Evolutionary conservation across 2,113 vertebrate species (phyloP).

Genomic region (Ictidomys tridecemlineatus): DNA sequence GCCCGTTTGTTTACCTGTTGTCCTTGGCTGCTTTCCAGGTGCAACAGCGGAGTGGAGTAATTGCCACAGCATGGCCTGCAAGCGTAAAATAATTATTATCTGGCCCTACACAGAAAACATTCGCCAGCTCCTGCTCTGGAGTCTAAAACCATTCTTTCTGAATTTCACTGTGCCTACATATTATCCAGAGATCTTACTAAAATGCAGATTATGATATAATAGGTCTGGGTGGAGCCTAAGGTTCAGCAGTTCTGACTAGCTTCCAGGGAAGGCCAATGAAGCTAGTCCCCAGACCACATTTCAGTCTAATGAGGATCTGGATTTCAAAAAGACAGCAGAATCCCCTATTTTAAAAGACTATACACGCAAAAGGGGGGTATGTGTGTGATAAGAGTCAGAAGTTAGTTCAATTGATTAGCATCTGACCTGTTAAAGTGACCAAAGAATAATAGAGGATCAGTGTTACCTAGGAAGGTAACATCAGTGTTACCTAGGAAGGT

Average conservation of each 20-base stretch:
- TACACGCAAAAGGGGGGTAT: no score
- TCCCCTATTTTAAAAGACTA: background rate
- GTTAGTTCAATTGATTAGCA: background rate
- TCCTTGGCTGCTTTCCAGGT: background rate
- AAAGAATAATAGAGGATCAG: background rate
- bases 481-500: background rate
- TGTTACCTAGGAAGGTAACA: background rate
- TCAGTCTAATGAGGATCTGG: background rate
- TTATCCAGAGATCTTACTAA: slow-evolving; percentile 34
- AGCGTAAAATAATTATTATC: background rate
- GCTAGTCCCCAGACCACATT: background rate
- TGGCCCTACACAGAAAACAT: background rate
- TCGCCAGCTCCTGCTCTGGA: background rate
- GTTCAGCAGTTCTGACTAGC: background rate
- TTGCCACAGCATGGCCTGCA: background rate
- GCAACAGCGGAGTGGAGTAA: background rate
- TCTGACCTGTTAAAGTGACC: background rate
- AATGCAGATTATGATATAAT: background rate
- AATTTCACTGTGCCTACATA: background rate
- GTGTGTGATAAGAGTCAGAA: background rate
- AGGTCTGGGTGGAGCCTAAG: background rate
- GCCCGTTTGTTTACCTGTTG: background rate
- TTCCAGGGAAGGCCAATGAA: background rate
- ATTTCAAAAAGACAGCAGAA: background rate
- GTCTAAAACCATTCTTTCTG: background rate